Evolutionary conservation across 1,140 invertebrate genomes (phyloP), one percentile per base, ranked within the genome.

Genomic region (Ptiloglossa arizonensis): DNA sequence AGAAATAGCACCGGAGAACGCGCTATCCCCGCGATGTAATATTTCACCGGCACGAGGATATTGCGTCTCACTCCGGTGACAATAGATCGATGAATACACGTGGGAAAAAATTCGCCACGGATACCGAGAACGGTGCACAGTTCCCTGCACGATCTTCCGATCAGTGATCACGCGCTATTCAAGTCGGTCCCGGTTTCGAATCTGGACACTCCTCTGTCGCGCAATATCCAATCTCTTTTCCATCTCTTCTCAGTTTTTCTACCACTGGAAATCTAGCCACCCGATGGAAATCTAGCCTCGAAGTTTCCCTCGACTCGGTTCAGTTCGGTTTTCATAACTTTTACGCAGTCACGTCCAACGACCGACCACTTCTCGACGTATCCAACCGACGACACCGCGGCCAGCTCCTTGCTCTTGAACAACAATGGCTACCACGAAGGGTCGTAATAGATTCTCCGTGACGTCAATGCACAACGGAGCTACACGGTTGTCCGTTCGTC

Each of bases 111-210:
- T 60, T 11, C 27, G 19, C 2, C n/a, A 5, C 24, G 66, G 32
- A 35, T n/a, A 22, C 3, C 35, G 22, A 2, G 32, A 48, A n/a
- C n/a, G 11, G 44, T 46, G 19, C 8, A 13, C 4, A 32, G 54
- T 57, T n/a, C 48, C 19, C 1, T 8, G 11, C 13, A 15, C 54
- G 41, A 60, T 59, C 19, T 35, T 48, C 29, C 19, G 56, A 60
- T 60, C 69, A 24, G 54, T 60, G 69, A 60, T 60, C 56, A 48
- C 56, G 48, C 8, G 56, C 56, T 35, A 71, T 71, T 71, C 69
- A 50, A 48, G 41, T 35, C 35, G n/a, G 32, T 11, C n/a, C 54
- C 17, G 27, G 56, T 32, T 22, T 17, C 15, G n/a, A n/a, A n/a
- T n/a, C 9, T 6, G 8, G 3, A 1, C 2, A 52, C 50, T 41